These are phyloP conservation scores for Drosophila grimshawi DNA, from an alignment of 1,140 invertebrate genomes.

Conservation along the genomic window DNA sequence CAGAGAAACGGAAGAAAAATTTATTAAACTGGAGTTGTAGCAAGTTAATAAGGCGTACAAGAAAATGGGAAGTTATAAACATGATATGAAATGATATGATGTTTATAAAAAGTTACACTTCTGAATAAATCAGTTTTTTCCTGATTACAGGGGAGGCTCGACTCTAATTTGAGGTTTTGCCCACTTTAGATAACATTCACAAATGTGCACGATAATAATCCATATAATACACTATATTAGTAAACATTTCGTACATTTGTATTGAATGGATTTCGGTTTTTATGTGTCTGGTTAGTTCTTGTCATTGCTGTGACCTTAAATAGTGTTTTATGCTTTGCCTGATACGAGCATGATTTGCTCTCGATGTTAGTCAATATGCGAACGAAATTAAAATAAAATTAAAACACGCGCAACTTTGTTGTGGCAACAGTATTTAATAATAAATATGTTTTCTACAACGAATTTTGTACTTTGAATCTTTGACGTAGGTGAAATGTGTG, in stretches of 20 bases:
- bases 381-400: neutral
- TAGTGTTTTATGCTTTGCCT: constrained; percentile 23
- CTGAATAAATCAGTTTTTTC: constrained; percentile 3
- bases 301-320: constrained; percentile 54
- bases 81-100: no score
- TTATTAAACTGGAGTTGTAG: no score
- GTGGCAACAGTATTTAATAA: neutral
- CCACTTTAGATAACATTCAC: neutral
- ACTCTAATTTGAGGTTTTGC: constrained; percentile 3
- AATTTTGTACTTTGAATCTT: constrained; percentile 4
- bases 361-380: constrained; percentile 25
- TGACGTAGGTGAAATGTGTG: constrained; percentile 12
- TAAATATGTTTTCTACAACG: neutral
- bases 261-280: neutral
- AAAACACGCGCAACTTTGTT: constrained; percentile 10
- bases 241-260: neutral
- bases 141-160: constrained; percentile 27
- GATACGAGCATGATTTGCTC: constrained; percentile 9
- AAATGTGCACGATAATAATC: neutral
- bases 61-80: no score
- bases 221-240: no score
- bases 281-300: neutral
- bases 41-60: no score
- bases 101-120: no score
- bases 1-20: neutral